Evolutionary conservation across 1,140 invertebrate species (phyloP).

Genomic region (Drosophila sechellia): DNA sequence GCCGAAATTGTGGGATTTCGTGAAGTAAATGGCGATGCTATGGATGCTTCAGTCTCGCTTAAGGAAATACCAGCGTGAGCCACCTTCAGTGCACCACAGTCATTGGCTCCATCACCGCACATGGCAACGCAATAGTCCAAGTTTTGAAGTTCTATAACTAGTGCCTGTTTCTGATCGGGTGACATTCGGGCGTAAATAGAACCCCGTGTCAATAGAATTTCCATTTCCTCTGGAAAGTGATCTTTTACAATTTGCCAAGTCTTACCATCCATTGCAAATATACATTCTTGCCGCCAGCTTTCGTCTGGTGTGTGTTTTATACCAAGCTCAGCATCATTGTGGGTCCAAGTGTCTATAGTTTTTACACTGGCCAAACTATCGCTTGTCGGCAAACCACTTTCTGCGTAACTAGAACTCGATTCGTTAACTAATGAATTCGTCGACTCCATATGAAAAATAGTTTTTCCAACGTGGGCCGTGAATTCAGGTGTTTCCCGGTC

Average conservation of each 20-base stretch:
- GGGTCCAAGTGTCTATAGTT: constrained; percentile 86
- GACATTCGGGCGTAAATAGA: constrained; percentile 98
- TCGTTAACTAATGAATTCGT: constrained; percentile 52
- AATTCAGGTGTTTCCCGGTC: not conserved
- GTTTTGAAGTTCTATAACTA: constrained; percentile 93
- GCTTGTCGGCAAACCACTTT: constrained; percentile 76
- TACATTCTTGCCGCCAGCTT: constrained; percentile 85
- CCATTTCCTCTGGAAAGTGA: constrained; percentile 90
- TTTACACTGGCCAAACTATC: constrained; percentile 87
- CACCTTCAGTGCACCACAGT: constrained; percentile 97
- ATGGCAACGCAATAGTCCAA: constrained; percentile 96
- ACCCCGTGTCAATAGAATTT: constrained; percentile 90
- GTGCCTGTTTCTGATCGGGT: constrained; percentile 97
- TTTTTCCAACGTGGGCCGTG: not conserved
- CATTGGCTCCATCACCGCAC: constrained; percentile 99
- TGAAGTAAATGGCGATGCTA: constrained; percentile 98
- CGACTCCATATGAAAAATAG: constrained; percentile 24
- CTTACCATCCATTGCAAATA: constrained; percentile 91
- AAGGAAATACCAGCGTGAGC: constrained; percentile 98
- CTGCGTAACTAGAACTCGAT: constrained; percentile 26
- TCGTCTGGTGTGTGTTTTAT: constrained; percentile 9
- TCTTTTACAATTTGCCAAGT: constrained; percentile 90
- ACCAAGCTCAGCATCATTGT: constrained; percentile 72
- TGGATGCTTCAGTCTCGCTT: constrained; percentile 97
- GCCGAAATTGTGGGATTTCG: constrained; percentile 94